Base-by-base conservation (phyloP, 2,113 vertebrate genomes). In the Labeo catla region DNA sequence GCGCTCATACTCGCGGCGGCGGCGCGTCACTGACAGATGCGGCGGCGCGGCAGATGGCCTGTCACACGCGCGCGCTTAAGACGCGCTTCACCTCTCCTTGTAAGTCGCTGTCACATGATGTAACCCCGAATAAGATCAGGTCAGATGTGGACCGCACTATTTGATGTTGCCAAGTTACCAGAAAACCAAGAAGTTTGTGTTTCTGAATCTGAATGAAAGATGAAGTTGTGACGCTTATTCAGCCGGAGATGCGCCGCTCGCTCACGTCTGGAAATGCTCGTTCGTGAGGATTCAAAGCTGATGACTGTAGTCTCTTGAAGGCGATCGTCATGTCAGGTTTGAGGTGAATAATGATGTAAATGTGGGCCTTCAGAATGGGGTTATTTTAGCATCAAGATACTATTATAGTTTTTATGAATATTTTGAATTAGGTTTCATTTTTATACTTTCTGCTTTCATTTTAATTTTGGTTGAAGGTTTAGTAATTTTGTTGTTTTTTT, bases 21-120 rank as follows among this genome's bases (percentile, higher is more conserved):
- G 28, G 6, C 11, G 50, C 34, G n/a, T 50, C 49, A 50, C 49
- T 21, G 54, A 59, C 19, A 59, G 19, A 84, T 76, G 83, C 52
- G 45, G 21, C 11, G 19, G 6, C 11, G 50, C 34, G n/a, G 50
- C 86, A 87, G 86, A 87, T 87, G 86, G 86, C 50, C 81, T 83
- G 86, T 87, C 85, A 81, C 54, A 39, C 39, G 70, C 66, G 5
- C 39, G 5, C 39, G 39, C 39, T 39, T 39, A 39, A 1, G 39
- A 28, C 45, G 72, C 52, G 59, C 72, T 65, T 61, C 72, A 84
- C 83, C 54, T 63, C 57, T 63, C 84, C 73, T 85, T 85, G 73
- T 36, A 34, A n/a, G 47, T 57, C 36, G 52, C 50, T 73, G 81
- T 83, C 28, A 73, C 81, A 45, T 83, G 34, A 83, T 73, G 70